Evolutionary conservation across 2,888 invertebrate genomes (phyloP).

Genomic region (Hypolimnas misippus): DNA sequence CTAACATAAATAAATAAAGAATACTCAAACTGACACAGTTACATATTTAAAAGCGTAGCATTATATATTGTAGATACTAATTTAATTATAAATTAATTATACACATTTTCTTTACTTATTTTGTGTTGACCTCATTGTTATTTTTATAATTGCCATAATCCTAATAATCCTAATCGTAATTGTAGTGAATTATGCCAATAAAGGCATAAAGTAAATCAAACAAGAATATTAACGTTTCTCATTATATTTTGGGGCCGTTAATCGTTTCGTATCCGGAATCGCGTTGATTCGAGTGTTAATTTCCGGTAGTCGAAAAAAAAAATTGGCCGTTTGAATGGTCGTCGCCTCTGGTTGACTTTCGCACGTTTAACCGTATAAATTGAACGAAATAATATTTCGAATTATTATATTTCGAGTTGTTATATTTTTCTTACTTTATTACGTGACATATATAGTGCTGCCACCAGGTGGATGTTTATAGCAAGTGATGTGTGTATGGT

Average conservation of each 20-base stretch:
- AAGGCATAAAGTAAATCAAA: conserved; percentile 4
- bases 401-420: too few species aligned
- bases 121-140: not conserved
- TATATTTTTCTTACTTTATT: too few species aligned
- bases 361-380: not conserved
- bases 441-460: too few species aligned
- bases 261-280: conserved; percentile 54
- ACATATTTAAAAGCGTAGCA: too few species aligned
- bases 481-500: too few species aligned
- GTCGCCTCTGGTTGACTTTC: conserved; percentile 4
- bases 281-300: conserved; percentile 60
- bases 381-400: too few species aligned
- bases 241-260: conserved; percentile 28
- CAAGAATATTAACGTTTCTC: conserved; percentile 9
- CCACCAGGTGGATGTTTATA: too few species aligned
- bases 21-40: too few species aligned
- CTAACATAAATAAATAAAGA: too few species aligned
- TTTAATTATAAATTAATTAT: too few species aligned
- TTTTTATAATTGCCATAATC: not conserved
- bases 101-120: not conserved
- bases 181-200: not conserved
- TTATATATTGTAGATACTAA: too few species aligned
- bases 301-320: conserved; percentile 62
- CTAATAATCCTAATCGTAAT: not conserved
- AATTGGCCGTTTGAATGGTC: conserved; percentile 54